Evolutionary conservation across 2,888 invertebrate species (phyloP).

Genomic region (Drosophila imparisetae): DNA sequence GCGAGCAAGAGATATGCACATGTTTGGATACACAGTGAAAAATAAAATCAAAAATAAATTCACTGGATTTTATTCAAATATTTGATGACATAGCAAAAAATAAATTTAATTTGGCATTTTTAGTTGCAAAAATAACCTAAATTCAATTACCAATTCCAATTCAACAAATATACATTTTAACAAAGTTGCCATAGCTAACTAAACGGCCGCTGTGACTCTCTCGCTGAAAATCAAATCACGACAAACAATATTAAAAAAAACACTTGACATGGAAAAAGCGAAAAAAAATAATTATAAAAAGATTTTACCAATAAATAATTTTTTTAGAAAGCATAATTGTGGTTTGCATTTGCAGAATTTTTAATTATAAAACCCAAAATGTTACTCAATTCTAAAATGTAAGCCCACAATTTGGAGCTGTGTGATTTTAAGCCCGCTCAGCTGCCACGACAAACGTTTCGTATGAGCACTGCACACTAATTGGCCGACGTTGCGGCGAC

Average conservation of each 20-base stretch:
- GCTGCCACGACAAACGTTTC: conserved; percentile 78
- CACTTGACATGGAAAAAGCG: background rate
- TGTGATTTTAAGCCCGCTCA: conserved; percentile 25
- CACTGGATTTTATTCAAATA: background rate
- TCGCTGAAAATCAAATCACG: background rate
- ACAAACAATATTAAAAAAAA: background rate
- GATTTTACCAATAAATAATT: background rate
- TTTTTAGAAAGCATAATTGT: background rate
- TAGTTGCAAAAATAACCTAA: background rate
- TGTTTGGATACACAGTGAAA: conserved; percentile 9
- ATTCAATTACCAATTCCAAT: background rate
- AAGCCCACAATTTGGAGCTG: background rate
- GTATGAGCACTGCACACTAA: conserved; percentile 82
- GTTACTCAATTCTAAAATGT: background rate
- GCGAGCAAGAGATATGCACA: conserved; percentile 21
- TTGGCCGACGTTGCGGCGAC: conserved; percentile 65
- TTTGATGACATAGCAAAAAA: background rate
- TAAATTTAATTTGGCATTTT: background rate
- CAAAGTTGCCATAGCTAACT: background rate
- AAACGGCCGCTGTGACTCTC: background rate
- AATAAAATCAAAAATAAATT: background rate
- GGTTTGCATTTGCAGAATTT: background rate
- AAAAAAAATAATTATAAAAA: background rate
- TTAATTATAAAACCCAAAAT: background rate
- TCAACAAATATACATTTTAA: background rate